These are phyloP conservation scores for Cataglyphis albicans DNA, from an alignment of 2,888 invertebrate genomes.

Conservation along the genomic window DNA sequence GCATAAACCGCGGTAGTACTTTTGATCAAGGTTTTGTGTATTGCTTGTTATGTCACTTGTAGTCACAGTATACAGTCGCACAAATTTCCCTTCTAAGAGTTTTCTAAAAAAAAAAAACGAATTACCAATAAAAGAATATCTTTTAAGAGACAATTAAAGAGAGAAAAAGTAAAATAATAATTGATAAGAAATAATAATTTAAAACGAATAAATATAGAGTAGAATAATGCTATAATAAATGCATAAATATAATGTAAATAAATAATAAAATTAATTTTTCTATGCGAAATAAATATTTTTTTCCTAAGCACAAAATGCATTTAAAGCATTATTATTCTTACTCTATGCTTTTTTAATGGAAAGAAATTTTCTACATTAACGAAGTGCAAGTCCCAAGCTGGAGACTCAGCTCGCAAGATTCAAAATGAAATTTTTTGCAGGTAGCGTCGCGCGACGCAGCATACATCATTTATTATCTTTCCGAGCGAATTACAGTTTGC, in stretches of 20 bases:
- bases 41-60: constrained; percentile 13
- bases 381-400: background rate
- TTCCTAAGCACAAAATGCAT: background rate
- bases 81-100: background rate
- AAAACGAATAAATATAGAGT: background rate
- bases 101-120: background rate
- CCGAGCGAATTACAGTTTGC: constrained; percentile 4
- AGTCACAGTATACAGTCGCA: background rate
- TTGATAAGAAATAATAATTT: background rate
- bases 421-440: constrained; percentile 23
- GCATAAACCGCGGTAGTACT: background rate
- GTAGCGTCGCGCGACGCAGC: background rate
- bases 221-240: background rate
- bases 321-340: background rate
- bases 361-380: constrained; percentile 5
- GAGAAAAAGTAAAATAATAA: background rate
- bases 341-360: constrained; percentile 7
- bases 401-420: constrained; percentile 1
- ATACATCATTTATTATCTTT: constrained; percentile 45
- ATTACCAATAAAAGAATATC: background rate
- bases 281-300: background rate
- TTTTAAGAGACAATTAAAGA: background rate
- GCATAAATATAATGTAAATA: background rate
- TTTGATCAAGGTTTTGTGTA: background rate
- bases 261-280: background rate